Evolutionary conservation across 1,140 invertebrate genomes (phyloP).

Genomic region (Phortica variegata): DNA sequence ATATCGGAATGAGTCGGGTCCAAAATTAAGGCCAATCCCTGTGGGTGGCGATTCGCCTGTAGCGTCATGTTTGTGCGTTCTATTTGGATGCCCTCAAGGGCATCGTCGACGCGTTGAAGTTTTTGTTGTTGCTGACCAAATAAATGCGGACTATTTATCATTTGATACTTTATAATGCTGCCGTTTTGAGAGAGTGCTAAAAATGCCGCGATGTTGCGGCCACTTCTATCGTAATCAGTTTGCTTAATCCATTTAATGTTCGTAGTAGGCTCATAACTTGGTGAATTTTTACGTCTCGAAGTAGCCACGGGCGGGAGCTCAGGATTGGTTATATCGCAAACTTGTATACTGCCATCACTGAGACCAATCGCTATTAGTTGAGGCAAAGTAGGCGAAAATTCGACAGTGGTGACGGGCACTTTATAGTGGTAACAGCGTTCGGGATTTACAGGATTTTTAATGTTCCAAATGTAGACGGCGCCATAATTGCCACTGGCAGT

Average conservation of each 20-base stretch:
- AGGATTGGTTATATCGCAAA: slow-evolving; percentile 68
- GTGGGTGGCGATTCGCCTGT: slow-evolving; percentile 56
- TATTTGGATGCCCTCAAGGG: slow-evolving; percentile 61
- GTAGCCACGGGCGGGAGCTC: slow-evolving; percentile 59
- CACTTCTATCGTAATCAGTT: slow-evolving; percentile 55
- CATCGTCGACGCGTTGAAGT: slow-evolving; percentile 64
- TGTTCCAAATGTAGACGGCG: slow-evolving; percentile 72
- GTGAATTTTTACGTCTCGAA: slow-evolving; percentile 61
- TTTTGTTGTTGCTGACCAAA: slow-evolving; percentile 64
- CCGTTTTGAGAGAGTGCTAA: slow-evolving; percentile 64
- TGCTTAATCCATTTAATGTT: slow-evolving; percentile 61
- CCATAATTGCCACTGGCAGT: slow-evolving; percentile 9
- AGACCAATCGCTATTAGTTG: slow-evolving; percentile 78
- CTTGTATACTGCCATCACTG: slow-evolving; percentile 73
- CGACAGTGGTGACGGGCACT: slow-evolving; percentile 70
- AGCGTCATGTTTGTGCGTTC: slow-evolving; percentile 14
- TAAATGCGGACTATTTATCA: slow-evolving; percentile 48
- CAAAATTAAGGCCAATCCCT: slow-evolving; percentile 64
- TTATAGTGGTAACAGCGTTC: slow-evolving; percentile 71
- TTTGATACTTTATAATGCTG: slow-evolving; percentile 60
- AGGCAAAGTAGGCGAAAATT: slow-evolving; percentile 69
- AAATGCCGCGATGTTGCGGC: slow-evolving; percentile 50
- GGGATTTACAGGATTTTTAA: slow-evolving; percentile 83
- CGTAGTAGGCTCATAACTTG: slow-evolving; percentile 69
- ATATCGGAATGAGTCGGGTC: slow-evolving; percentile 66